These are phyloP conservation scores for Burhinus bistriatus DNA, from an alignment of 2,113 vertebrate genomes.

Conservation along the genomic window DNA sequence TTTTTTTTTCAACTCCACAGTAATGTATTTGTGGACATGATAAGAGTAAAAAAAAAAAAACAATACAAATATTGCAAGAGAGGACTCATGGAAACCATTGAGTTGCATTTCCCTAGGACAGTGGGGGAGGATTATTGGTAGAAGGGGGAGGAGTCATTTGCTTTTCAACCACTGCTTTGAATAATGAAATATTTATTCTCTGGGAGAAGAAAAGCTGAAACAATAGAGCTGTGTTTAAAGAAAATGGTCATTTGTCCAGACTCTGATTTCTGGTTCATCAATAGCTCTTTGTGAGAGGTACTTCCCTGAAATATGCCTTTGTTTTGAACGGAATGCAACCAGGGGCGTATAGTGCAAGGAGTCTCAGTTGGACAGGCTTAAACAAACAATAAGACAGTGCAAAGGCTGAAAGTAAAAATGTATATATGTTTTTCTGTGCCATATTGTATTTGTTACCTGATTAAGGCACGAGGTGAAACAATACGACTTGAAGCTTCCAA, in stretches of 20 bases:
- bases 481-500: not conserved
- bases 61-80: not conserved
- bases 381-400: conserved; percentile 69
- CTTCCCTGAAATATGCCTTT: conserved; percentile 75
- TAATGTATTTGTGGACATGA: not conserved
- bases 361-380: conserved; percentile 52
- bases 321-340: conserved; percentile 72
- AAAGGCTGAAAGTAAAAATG: conserved; percentile 64
- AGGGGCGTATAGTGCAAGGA: conserved; percentile 73
- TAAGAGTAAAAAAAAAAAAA: not conserved
- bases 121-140: not conserved
- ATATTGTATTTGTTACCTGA: conserved; percentile 66
- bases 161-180: conserved; percentile 60
- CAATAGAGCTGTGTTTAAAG: conserved; percentile 76
- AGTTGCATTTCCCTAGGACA: not conserved
- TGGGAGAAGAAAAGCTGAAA: conserved; percentile 66
- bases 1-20: not conserved
- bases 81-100: not conserved
- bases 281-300: conserved; percentile 79
- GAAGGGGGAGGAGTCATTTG: conserved; percentile 29
- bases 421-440: conserved; percentile 50
- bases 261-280: conserved; percentile 75
- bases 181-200: conserved; percentile 73
- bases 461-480: not conserved
- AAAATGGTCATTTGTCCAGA: conserved; percentile 75